Evolutionary conservation across 2,113 vertebrate genomes (phyloP).

Genomic region (Tringa solitaria): DNA sequence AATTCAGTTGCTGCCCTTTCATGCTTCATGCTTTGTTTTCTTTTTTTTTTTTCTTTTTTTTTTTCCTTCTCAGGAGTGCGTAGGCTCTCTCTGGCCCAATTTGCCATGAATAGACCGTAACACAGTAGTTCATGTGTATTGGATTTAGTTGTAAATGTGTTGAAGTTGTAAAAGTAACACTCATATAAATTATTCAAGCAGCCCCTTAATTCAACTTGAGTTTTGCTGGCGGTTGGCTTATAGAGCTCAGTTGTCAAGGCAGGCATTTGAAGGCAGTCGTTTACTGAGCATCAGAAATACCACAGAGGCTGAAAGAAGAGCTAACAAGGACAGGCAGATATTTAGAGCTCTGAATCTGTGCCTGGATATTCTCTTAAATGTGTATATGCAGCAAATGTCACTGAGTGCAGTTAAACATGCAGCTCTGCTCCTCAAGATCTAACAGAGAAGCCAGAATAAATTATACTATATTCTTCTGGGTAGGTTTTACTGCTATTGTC

Average conservation of each 20-base stretch:
- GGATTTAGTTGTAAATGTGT: constrained; percentile 32
- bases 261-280: not conserved
- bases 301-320: not conserved
- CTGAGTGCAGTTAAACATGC: not conserved
- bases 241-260: constrained; percentile 4
- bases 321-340: constrained; percentile 45
- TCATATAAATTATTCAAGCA: constrained; percentile 55
- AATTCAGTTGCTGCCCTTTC: not conserved
- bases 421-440: not conserved
- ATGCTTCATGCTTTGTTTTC: not conserved
- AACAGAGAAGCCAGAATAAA: not conserved
- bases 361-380: not conserved
- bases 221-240: constrained; percentile 3
- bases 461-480: not conserved
- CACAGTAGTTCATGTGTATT: not conserved
- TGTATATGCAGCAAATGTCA: not conserved
- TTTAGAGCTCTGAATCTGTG: constrained; percentile 48
- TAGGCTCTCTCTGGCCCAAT: not conserved
- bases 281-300: constrained; percentile 27
- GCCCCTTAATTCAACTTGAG: constrained; percentile 33
- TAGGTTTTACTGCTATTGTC: not conserved
- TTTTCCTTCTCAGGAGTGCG: not conserved
- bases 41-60: too few species aligned
- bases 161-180: constrained; percentile 57
- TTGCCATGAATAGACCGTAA: constrained; percentile 8